Base-by-base conservation (phyloP, 2,797 vertebrate genomes). In the Apodemus agrarius region DNA sequence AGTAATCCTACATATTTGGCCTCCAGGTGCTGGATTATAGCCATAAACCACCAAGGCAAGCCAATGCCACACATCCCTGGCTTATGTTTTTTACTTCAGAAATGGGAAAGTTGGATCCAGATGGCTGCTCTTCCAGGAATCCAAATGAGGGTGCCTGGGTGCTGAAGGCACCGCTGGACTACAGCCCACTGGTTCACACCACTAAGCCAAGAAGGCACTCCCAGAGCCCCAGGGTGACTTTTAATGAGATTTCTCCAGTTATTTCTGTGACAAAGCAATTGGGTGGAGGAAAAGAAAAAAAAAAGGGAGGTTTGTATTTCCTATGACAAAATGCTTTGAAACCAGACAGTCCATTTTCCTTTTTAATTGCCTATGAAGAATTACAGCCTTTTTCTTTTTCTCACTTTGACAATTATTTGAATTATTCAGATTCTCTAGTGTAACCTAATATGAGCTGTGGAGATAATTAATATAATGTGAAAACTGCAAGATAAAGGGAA, bases 401-500 rank as follows among this genome's bases (percentile, higher is more conserved):
- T 89, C 26, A 74, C 79, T 96, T 59, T 97, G 96, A 96, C 93
- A 96, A 96, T 98, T 98, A 96, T 96, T 95, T 97, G 94, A 76
- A 96, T 72, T 72, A 96, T 61, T 97, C 78, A 97, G 84, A 93
- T 87, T 97, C 93, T 88, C 84, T 17, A 76, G 81, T 82, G 78
- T 89, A 97, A 86, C 69, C 57, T 97, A 93, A 91, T 75, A 90
- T n/a, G 92, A 97, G 97, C 40, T 82, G 2, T 80, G 75, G 59
- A 95, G 80, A 90, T 97, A 98, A 98, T 97, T 98, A 97, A 96
- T 78, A 83, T 90, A 98, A 95, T 87, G 95, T 95, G 86, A 98
- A 97, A 97, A 86, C 72, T 87, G 89, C 63, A 74, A 29, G 46
- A 95, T 81, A 11, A 97, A 59, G 89, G 97, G 89, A 96, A 91